phyloP scores from a whole-genome alignment of 2,888 invertebrate species.

The Diloba caeruleocephala region DNA sequence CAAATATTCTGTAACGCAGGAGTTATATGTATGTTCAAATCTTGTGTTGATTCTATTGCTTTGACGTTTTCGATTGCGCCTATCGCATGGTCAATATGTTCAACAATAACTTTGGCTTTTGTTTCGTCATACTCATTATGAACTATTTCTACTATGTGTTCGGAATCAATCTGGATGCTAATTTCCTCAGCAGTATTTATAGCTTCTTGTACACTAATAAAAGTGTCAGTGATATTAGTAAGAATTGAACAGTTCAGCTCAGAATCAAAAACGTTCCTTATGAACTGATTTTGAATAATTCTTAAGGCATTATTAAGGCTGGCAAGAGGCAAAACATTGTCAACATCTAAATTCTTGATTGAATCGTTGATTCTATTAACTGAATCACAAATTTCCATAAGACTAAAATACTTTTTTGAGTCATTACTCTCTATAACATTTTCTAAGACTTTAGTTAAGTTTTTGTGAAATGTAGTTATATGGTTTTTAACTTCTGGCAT shows the following conservation, averaged over 20 bases:
- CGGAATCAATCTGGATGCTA: slow-evolving; percentile 70
- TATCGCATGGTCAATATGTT: slow-evolving; percentile 77
- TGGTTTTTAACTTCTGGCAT: slow-evolving; percentile 68
- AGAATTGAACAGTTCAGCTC: slow-evolving; percentile 73
- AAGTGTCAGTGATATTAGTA: slow-evolving; percentile 69
- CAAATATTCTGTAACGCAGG: slow-evolving; percentile 72
- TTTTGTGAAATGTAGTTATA: slow-evolving; percentile 80
- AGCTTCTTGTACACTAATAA: slow-evolving; percentile 72
- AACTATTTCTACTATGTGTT: slow-evolving; percentile 68
- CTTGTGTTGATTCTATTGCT: slow-evolving; percentile 65
- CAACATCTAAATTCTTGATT: slow-evolving; percentile 71
- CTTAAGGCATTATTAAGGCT: slow-evolving; percentile 75
- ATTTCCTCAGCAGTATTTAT: slow-evolving; percentile 74
- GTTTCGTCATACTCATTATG: slow-evolving; percentile 44
- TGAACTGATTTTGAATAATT: slow-evolving; percentile 73
- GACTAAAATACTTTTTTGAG: slow-evolving; percentile 74
- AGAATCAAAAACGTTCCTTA: slow-evolving; percentile 71
- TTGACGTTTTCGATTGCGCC: slow-evolving; percentile 73
- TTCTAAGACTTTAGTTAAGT: slow-evolving; percentile 88
- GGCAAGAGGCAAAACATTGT: slow-evolving; percentile 68
- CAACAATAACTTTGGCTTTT: slow-evolving; percentile 69
- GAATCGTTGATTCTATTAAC: slow-evolving; percentile 75
- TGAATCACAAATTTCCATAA: slow-evolving; percentile 79
- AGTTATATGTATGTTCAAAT: slow-evolving; percentile 55
- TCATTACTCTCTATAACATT: slow-evolving; percentile 88